Conservation (phyloP, 37 sponge, comb jelly and placozoan genomes). For the Agelas oroides region DNA sequence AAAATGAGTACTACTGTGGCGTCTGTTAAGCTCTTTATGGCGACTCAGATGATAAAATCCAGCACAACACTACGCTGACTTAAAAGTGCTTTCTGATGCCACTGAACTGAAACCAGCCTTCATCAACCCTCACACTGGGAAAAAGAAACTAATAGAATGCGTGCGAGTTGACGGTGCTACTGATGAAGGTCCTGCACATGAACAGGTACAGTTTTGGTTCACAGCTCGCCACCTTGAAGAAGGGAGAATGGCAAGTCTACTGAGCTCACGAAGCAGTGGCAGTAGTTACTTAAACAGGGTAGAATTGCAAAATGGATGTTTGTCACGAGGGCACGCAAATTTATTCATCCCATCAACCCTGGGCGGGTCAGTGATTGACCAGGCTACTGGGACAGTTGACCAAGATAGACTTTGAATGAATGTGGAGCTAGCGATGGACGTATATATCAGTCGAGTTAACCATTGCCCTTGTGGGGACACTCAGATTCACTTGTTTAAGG, state of each 20-base stretch:
- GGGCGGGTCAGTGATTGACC: not conserved
- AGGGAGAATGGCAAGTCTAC: conserved; percentile 4
- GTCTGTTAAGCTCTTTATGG: no score
- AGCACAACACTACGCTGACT: no score
- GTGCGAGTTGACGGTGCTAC: conserved; percentile 46
- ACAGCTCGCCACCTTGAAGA: conserved; percentile 2
- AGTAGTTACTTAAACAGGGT: conserved; percentile 36
- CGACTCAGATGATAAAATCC: no score
- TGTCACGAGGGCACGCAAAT: conserved; percentile 4
- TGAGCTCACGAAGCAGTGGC: conserved; percentile 36
- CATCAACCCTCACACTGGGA: no score
- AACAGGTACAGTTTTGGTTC: conserved; percentile 45
- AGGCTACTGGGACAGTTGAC: not conserved
- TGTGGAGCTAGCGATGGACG: conserved; percentile 1
- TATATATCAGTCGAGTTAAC: conserved; percentile 22
- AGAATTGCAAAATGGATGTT: conserved; percentile 25
- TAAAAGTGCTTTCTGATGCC: no score
- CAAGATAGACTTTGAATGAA: not conserved
- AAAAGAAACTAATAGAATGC: no score
- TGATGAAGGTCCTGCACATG: conserved; percentile 51
- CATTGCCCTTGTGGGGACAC: conserved; percentile 29
- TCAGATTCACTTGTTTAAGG: not conserved
- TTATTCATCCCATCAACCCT: conserved; percentile 10
- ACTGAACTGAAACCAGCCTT: no score
- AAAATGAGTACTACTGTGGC: no score